phyloP scores from a whole-genome alignment of 2,113 vertebrate genomes.

The Varanus komodoensis region DNA sequence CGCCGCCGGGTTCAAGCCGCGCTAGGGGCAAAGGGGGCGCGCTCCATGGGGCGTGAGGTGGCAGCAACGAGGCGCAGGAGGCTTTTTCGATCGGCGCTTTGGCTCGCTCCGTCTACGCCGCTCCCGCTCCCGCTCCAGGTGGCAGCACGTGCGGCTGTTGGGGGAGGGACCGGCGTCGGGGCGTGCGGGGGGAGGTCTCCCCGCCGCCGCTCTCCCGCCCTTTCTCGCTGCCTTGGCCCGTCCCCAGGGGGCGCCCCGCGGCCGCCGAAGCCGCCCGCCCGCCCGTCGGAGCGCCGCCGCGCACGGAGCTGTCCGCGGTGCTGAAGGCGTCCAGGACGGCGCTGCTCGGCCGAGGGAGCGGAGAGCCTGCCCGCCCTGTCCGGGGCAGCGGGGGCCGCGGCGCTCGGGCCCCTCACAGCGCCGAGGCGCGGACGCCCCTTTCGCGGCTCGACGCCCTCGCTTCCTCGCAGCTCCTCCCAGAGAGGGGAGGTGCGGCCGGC shows the following conservation, averaged over 20 bases:
- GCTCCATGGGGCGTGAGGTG: constrained; percentile 28
- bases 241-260: constrained; percentile 24
- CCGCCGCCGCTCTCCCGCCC: background rate
- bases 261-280: background rate
- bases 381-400: background rate
- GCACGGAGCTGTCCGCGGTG: constrained; percentile 54
- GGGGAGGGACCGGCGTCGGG: background rate
- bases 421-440: background rate
- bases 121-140: constrained; percentile 18
- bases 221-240: background rate
- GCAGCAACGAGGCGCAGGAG: constrained; percentile 25
- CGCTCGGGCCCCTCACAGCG: background rate
- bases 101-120: constrained; percentile 14
- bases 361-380: background rate
- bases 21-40: constrained; percentile 48
- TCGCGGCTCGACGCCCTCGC: constrained; percentile 50
- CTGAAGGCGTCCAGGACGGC: background rate
- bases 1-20: constrained; percentile 51
- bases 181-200: background rate
- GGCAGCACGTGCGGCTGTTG: constrained; percentile 11
- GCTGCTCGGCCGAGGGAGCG: background rate
- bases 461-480: constrained; percentile 48
- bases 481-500: background rate
- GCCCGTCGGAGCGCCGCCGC: background rate
- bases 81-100: constrained; percentile 35